Evolutionary conservation across 2,113 vertebrate genomes (phyloP).

Genomic region (Dasyprocta punctata): DNA sequence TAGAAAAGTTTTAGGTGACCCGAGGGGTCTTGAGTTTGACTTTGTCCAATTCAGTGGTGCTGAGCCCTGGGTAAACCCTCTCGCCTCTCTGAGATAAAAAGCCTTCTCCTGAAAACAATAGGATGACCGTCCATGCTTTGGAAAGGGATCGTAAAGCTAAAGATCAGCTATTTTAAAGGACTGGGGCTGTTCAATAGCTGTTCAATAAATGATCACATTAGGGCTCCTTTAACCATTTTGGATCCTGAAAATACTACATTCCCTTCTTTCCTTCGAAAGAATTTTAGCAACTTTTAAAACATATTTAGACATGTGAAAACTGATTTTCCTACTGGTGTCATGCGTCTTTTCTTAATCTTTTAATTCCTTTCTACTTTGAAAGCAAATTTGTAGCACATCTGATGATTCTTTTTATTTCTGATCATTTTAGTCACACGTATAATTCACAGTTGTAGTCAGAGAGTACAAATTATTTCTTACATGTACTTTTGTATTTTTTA

Average conservation of each 20-base stretch:
- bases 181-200: not conserved
- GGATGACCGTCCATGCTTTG: not conserved
- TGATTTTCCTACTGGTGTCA: not conserved
- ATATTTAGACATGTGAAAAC: not conserved
- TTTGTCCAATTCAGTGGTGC: not conserved
- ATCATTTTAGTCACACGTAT: not conserved
- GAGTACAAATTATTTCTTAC: not conserved
- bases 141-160: not conserved
- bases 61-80: not conserved
- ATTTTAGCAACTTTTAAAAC: not conserved
- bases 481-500: not conserved
- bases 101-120: not conserved
- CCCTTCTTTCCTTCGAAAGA: not conserved
- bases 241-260: not conserved
- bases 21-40: not conserved
- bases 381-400: not conserved
- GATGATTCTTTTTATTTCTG: not conserved
- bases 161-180: not conserved
- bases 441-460: not conserved
- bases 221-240: not conserved
- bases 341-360: not conserved
- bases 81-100: not conserved
- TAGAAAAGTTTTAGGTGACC: not conserved
- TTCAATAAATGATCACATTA: not conserved
- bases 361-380: not conserved